A percentile compares a stretch with the other conserved stretches of the same genome.
Conservation (phyloP, 2,888 invertebrate species). For the Hypsopygia costalis region DNA sequence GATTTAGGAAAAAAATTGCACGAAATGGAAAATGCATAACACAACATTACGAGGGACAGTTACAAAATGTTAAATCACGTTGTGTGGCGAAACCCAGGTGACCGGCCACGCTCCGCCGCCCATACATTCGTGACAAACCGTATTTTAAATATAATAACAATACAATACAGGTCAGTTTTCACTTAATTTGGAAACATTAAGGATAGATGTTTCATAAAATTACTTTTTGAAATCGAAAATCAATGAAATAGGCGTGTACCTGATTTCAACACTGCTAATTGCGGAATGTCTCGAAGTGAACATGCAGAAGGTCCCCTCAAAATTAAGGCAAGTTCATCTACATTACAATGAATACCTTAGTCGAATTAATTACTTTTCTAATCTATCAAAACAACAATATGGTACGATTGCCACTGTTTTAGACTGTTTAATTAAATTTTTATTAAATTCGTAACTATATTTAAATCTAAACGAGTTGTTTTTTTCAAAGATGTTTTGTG, state of each 20-base stretch:
- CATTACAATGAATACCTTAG: too few species aligned
- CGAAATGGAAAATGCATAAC: conserved; percentile 26
- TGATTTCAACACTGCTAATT: too few species aligned
- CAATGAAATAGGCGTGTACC: background rate
- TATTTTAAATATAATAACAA: conserved; percentile 26
- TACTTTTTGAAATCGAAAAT: background rate
- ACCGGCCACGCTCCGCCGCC: conserved; percentile 26
- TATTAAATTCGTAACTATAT: too few species aligned
- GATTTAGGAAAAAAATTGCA: conserved; percentile 22
- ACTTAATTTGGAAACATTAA: conserved; percentile 24
- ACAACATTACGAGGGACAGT: conserved; percentile 21
- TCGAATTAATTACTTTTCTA: too few species aligned
- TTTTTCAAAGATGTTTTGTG: too few species aligned
- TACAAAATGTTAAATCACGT: conserved; percentile 45
- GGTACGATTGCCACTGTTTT: too few species aligned
- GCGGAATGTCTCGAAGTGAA: too few species aligned
- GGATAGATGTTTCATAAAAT: background rate
- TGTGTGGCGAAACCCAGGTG: conserved; percentile 31
- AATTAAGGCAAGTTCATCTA: too few species aligned
- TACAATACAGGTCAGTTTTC: conserved; percentile 30
- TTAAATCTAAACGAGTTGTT: too few species aligned
- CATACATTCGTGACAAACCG: conserved; percentile 20
- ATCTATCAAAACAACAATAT: too few species aligned
- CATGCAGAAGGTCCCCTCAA: too few species aligned
- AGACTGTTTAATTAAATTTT: too few species aligned